A percentile compares a stretch with the other conserved stretches of the same genome.
phyloP scores from a whole-genome alignment of 2,888 invertebrate genomes.

The Halictus ligatus region DNA sequence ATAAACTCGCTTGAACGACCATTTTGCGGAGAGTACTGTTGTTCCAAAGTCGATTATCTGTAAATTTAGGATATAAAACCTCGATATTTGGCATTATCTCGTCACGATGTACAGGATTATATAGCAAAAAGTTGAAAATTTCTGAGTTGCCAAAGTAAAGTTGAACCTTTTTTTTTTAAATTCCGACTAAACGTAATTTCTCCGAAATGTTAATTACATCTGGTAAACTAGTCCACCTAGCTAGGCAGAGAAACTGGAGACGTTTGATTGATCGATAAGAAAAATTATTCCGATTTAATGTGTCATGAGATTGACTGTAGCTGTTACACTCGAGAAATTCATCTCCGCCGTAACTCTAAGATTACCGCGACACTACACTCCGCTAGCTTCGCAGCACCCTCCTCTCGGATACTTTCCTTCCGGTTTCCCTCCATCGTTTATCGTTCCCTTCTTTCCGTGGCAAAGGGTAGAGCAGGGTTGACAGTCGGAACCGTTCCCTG shows the following conservation, averaged over 20 bases:
- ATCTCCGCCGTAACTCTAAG: background rate
- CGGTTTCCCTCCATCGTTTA: background rate
- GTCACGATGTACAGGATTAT: too few relatives aligned
- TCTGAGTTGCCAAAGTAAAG: too few relatives aligned
- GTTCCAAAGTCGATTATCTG: background rate
- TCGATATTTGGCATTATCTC: too few relatives aligned
- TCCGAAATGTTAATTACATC: too few relatives aligned
- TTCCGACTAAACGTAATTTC: too few relatives aligned
- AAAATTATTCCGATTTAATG: too few relatives aligned
- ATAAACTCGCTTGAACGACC: background rate
- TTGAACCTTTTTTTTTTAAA: too few relatives aligned
- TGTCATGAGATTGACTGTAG: background rate
- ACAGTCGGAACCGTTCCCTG: slow-evolving; percentile 14
- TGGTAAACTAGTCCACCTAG: too few relatives aligned
- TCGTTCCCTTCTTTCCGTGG: background rate
- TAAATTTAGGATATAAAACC: background rate
- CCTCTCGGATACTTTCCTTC: background rate
- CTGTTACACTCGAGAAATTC: background rate
- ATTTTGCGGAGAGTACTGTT: background rate
- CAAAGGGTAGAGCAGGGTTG: background rate
- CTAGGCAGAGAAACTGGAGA: too few relatives aligned
- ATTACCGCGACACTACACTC: background rate
- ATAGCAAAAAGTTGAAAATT: too few relatives aligned
- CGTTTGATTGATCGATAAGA: too few relatives aligned
- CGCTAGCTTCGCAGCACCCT: background rate